Evolutionary conservation across 2,113 vertebrate species (phyloP).

Genomic region (Pangasianodon gigas): DNA sequence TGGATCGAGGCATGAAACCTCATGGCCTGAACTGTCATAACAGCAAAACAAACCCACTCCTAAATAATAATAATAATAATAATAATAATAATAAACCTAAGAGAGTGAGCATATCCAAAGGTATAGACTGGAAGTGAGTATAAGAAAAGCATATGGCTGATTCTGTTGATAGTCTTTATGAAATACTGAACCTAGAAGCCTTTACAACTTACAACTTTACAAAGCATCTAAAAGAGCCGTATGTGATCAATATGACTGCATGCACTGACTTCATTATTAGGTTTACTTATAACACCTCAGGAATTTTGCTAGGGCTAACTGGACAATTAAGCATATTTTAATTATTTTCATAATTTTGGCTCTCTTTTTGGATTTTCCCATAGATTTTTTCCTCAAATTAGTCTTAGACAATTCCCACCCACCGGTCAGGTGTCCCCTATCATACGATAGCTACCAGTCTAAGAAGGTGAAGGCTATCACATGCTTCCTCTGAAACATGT

Average conservation of each 20-base stretch:
- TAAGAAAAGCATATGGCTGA: not conserved
- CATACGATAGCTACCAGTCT: too few relatives aligned
- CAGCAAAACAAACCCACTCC: not conserved
- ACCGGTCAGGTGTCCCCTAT: not conserved
- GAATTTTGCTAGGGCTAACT: not conserved
- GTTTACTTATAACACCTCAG: not conserved
- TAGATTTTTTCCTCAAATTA: not conserved
- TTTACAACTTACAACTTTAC: not conserved
- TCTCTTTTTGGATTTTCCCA: not conserved
- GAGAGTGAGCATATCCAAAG: not conserved
- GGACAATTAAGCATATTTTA: not conserved
- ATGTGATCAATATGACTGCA: not conserved
- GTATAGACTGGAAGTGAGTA: not conserved
- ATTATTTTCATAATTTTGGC: not conserved
- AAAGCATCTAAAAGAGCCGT: not conserved
- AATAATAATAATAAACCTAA: not conserved
- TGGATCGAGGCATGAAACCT: constrained; percentile 99
- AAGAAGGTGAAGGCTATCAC: not conserved
- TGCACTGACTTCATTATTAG: not conserved
- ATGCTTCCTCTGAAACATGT: not conserved
- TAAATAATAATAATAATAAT: not conserved
- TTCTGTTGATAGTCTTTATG: not conserved
- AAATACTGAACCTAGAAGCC: not conserved
- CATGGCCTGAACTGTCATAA: constrained; percentile 91
- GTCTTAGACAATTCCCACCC: not conserved